Base-by-base conservation (phyloP, 2,797 vertebrate species). In the Pteronotus mesoamericanus region DNA sequence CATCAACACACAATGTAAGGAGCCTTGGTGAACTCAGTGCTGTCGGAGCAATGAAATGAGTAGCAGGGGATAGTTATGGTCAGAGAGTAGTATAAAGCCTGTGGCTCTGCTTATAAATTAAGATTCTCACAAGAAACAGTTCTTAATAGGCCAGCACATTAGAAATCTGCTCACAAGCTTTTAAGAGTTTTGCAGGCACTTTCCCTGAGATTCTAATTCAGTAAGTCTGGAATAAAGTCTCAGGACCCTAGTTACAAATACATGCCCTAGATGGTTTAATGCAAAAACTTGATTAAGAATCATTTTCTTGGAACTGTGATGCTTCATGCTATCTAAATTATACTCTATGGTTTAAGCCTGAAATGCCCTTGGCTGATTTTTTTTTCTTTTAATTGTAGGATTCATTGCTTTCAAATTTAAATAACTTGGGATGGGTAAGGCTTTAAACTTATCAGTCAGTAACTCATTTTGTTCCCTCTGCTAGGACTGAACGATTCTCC, bases 371-470 rank as follows among this genome's bases (percentile, higher is more conserved):
- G 18, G 39, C 18, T 7, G 34, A 32, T 21, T 89, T 89, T 77
- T 48, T 32, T 86, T 37, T 10, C 32, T 32, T 88, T 91, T 55
- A 80, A 57, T 15, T 83, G 66, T 53, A 89, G 64, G 39, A 24
- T 89, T 93, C 88, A 44, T 84, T 14, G 32, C n/a, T 79, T 95
- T 95, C 79, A 93, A 86, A 87, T 72, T 71, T 71, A 84, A 93
- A 55, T 89, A 48, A 34, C 21, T 94, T 39, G 55, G 34, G 12
- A 34, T 22, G 3, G 18, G 32, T 46, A 57, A 87, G 16, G 39
- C 39, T 80, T 79, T 69, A 64, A 83, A 42, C 1, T 79, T 51
- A 75, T 16, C 57, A 61, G 32, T 3, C 68, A 44, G 42, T 39
- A 68, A 89, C n/a, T 94, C 61, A 66, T 53, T 55, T 86, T 32